Conservation (phyloP, 2,797 vertebrate genomes). For the Glyptemys insculpta region DNA sequence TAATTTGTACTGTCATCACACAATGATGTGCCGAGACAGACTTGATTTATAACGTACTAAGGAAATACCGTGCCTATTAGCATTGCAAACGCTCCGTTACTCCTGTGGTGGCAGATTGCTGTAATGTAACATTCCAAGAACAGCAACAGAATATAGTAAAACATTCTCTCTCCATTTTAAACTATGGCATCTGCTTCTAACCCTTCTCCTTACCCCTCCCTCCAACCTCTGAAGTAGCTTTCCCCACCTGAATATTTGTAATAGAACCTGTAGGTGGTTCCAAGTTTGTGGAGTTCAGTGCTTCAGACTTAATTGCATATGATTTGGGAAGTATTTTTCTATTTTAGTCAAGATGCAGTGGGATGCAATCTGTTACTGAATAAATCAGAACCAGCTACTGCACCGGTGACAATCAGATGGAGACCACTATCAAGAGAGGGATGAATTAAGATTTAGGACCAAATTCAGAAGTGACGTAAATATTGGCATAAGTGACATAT, state of each 20-base stretch:
- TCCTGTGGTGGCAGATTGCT: neutral
- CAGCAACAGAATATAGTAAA: neutral
- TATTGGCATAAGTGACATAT: neutral
- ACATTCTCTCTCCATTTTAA: conserved; percentile 10
- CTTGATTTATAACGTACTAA: conserved; percentile 7
- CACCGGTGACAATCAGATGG: neutral
- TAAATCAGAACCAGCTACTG: neutral
- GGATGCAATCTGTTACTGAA: neutral
- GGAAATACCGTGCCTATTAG: neutral
- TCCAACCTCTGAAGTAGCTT: neutral
- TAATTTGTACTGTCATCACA: neutral
- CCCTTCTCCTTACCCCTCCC: neutral
- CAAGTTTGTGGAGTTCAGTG: neutral
- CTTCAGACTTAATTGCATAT: neutral
- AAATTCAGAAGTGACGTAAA: neutral
- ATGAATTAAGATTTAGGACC: neutral
- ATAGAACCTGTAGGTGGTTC: neutral
- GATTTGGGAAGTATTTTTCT: neutral
- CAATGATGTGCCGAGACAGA: neutral
- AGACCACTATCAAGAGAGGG: neutral
- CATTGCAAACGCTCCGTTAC: neutral
- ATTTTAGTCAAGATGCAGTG: neutral
- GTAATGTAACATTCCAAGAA: conserved; percentile 34
- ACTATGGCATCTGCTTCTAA: neutral
- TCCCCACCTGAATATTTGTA: neutral